Evolutionary conservation across 2,888 invertebrate genomes (phyloP).

Genomic region (Microplitis manilae): DNA sequence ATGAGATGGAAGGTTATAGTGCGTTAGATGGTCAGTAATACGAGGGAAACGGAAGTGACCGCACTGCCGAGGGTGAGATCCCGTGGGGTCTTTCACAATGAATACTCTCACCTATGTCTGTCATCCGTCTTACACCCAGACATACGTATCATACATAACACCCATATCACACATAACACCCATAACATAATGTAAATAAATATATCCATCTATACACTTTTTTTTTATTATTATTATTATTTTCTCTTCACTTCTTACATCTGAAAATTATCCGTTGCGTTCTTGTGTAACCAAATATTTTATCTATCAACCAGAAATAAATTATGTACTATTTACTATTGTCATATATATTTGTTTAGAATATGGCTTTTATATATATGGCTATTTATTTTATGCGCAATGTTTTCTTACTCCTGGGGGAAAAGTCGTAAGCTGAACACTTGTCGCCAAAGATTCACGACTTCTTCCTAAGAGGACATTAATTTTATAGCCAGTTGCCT

Average conservation of each 20-base stretch:
- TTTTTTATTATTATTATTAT: neutral
- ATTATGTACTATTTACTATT: neutral
- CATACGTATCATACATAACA: neutral
- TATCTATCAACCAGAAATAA: neutral
- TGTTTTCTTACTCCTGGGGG: slow-evolving; percentile 19
- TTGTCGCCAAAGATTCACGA: slow-evolving; percentile 57
- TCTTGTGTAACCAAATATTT: no score
- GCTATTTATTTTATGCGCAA: neutral
- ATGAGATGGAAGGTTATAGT: slow-evolving; percentile 53
- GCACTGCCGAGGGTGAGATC: slow-evolving; percentile 46
- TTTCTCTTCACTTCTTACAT: neutral
- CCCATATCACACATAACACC: neutral
- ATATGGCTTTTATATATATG: neutral
- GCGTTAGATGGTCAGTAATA: slow-evolving; percentile 59
- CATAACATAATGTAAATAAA: slow-evolving; percentile 8
- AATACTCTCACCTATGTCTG: slow-evolving; percentile 10
- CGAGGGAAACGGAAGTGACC: slow-evolving; percentile 67
- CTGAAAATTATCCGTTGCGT: no score
- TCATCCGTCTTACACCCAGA: slow-evolving; percentile 13
- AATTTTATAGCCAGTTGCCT: slow-evolving; percentile 70
- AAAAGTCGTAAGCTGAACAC: slow-evolving; percentile 62
- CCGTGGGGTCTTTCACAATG: slow-evolving; percentile 18
- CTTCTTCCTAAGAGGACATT: slow-evolving; percentile 31
- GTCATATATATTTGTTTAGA: neutral
- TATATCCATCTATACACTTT: neutral